Percentiles rank a stretch among this genome's conserved stretches.
phyloP scores from a whole-genome alignment of 2,888 invertebrate genomes.

The Prenolepis imparis region DNA sequence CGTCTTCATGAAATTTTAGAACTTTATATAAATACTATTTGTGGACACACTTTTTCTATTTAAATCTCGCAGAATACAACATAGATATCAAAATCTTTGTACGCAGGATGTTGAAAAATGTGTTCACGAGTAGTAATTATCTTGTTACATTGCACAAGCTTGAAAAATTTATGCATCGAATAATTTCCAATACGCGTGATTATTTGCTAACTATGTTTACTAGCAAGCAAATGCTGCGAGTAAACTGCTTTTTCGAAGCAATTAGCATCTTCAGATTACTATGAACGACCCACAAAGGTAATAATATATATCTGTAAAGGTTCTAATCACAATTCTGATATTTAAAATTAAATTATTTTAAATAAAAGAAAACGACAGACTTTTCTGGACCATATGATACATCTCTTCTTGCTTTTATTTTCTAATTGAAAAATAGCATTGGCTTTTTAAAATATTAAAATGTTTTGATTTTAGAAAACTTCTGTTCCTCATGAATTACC shows the following conservation, averaged over 20 bases:
- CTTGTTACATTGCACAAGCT: conserved; percentile 35
- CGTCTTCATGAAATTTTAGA: neutral
- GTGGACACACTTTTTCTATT: conserved; percentile 37
- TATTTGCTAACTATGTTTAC: conserved; percentile 31
- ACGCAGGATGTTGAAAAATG: neutral
- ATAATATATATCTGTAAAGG: neutral
- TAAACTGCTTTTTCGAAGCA: conserved; percentile 47
- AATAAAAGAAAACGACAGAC: neutral
- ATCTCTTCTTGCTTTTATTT: neutral
- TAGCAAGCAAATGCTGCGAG: conserved; percentile 37
- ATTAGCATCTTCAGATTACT: conserved; percentile 23
- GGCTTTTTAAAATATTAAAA: neutral
- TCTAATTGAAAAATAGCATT: neutral
- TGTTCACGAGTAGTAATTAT: conserved; percentile 42
- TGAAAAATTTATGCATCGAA: conserved; percentile 3
- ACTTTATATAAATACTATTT: conserved; percentile 47
- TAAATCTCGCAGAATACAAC: neutral
- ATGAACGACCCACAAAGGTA: conserved; percentile 43
- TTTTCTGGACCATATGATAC: neutral
- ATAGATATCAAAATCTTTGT: neutral
- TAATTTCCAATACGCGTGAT: conserved; percentile 19
- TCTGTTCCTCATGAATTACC: neutral
- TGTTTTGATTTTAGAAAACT: neutral
- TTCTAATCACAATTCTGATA: neutral
- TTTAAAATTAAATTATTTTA: neutral